These are phyloP conservation scores for Pimephales promelas DNA, from an alignment of 2,113 vertebrate genomes.

Conservation along the genomic window DNA sequence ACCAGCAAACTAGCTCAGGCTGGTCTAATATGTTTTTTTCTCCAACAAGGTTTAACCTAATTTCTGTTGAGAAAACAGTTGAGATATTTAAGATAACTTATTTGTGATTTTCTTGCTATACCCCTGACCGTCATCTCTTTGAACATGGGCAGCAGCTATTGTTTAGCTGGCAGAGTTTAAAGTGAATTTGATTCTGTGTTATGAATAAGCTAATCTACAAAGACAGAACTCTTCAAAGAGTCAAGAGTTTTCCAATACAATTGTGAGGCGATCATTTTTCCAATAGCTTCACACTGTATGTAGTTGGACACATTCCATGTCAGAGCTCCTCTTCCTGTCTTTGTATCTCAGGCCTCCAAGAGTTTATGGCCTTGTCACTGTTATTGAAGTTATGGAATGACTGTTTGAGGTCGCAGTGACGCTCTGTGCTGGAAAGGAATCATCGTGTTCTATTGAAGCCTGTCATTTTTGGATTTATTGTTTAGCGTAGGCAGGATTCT, in stretches of 20 bases:
- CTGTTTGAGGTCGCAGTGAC: conserved; percentile 41
- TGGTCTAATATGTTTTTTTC: neutral
- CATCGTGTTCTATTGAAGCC: conserved; percentile 21
- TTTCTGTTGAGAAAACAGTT: neutral
- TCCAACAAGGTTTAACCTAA: neutral
- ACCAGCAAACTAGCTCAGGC: neutral
- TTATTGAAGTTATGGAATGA: conserved; percentile 43
- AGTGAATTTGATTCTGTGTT: conserved; percentile 2
- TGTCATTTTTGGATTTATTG: conserved; percentile 53
- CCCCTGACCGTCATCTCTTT: neutral
- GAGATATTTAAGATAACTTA: neutral
- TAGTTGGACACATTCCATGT: neutral
- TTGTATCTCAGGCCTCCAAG: conserved; percentile 26
- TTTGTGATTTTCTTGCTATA: neutral
- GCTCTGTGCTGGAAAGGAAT: conserved; percentile 8
- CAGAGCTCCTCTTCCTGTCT: conserved; percentile 10
- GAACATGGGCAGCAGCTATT: conserved; percentile 4
- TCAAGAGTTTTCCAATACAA: neutral
- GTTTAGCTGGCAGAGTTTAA: conserved; percentile 8
- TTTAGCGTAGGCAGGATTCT: conserved; percentile 46
- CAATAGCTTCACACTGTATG: conserved; percentile 1
- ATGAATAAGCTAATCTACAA: too few relatives aligned
- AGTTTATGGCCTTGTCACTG: conserved; percentile 39
- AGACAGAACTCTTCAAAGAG: conserved; percentile 14
- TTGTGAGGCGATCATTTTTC: conserved; percentile 19